Evolutionary conservation across 2,888 invertebrate genomes (phyloP).

Genomic region (Conistra vaccinii): DNA sequence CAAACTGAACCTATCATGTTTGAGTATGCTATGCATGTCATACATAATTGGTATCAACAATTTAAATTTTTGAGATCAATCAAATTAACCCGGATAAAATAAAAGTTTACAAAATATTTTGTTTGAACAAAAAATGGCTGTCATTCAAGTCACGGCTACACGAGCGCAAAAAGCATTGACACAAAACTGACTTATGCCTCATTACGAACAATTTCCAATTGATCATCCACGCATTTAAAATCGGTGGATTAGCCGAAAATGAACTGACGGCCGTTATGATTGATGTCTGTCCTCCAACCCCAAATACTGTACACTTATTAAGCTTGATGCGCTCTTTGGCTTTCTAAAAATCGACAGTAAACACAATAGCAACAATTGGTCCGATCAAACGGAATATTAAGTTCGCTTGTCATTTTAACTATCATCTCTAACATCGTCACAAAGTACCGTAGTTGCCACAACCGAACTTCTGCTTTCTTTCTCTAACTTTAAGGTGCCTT

Average conservation of each 20-base stretch:
- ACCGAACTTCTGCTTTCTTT: constrained; percentile 63
- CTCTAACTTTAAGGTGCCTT: constrained; percentile 60
- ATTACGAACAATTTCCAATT: constrained; percentile 81
- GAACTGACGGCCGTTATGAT: constrained; percentile 82
- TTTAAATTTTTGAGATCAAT: constrained; percentile 48
- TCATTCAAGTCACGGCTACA: constrained; percentile 63
- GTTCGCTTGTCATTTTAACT: constrained; percentile 90
- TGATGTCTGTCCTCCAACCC: constrained; percentile 86
- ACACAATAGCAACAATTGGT: constrained; percentile 90
- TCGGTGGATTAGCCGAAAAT: constrained; percentile 81
- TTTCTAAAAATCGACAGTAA: constrained; percentile 87
- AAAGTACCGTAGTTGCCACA: constrained; percentile 57
- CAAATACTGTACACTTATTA: constrained; percentile 79
- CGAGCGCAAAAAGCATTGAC: constrained; percentile 74
- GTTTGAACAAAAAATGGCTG: constrained; percentile 67
- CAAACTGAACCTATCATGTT: not conserved
- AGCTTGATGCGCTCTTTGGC: constrained; percentile 75
- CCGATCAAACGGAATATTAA: constrained; percentile 90
- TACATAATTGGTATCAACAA: constrained; percentile 50
- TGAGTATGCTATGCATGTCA: constrained; percentile 28
- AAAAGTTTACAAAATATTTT: constrained; percentile 70
- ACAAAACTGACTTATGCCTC: constrained; percentile 69
- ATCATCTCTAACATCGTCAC: constrained; percentile 80
- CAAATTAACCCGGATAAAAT: constrained; percentile 67
- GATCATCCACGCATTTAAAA: constrained; percentile 83